Percentiles rank a stretch among this genome's conserved stretches.
These are phyloP conservation scores for Drosophila rhopaloa DNA, from an alignment of 1,140 invertebrate species.

Conservation along the genomic window DNA sequence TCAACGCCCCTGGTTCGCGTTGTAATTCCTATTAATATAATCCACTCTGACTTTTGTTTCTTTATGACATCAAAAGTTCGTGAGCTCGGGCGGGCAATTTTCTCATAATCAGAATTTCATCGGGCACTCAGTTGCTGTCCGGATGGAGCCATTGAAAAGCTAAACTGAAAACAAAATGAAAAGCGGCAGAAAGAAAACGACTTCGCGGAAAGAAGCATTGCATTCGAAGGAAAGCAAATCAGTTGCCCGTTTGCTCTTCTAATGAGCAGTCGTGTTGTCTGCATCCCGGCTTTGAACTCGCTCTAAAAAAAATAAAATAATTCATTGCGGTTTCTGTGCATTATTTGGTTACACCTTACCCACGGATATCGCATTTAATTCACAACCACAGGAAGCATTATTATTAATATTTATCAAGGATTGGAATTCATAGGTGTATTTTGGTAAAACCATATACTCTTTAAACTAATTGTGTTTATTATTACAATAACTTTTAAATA, in stretches of 20 bases:
- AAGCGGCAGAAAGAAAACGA: conserved; percentile 13
- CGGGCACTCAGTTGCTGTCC: conserved; percentile 40
- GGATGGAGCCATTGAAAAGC: conserved; percentile 27
- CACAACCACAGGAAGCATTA: not conserved
- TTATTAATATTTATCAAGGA: not conserved
- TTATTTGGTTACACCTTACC: not conserved
- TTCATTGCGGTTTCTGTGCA: not conserved
- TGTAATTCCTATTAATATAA: conserved; percentile 76
- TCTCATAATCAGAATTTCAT: conserved; percentile 75
- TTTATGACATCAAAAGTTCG: conserved; percentile 72
- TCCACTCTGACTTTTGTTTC: conserved; percentile 28
- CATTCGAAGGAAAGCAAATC: conserved; percentile 49
- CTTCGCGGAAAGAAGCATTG: conserved; percentile 37
- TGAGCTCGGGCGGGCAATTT: conserved; percentile 57
- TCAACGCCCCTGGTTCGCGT: conserved; percentile 8
- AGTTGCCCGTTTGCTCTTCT: conserved; percentile 57
- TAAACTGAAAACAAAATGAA: conserved; percentile 3
- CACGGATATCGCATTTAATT: not conserved
- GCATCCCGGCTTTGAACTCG: conserved; percentile 1
- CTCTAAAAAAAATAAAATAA: not conserved
- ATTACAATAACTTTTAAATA: no score
- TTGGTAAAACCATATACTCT: not conserved
- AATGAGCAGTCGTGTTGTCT: conserved; percentile 52
- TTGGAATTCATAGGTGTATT: not conserved
- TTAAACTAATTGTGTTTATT: no score